phyloP scores from a whole-genome alignment of 53 echinoderm and acorn worm species.

The Echinarachnius parma region DNA sequence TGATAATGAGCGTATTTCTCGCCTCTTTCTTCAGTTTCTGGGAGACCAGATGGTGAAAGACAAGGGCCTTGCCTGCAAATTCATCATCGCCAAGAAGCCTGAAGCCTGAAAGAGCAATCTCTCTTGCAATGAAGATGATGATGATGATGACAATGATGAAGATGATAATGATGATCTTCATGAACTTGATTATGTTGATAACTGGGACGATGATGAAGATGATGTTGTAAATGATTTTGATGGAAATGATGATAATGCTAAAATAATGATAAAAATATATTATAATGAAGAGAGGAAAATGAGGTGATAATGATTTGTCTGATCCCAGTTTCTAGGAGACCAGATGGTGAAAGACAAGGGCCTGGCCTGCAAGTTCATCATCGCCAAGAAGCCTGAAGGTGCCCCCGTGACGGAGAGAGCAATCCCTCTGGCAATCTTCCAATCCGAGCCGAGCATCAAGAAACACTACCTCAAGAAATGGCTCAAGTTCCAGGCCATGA shows the following conservation, averaged over 20 bases:
- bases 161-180: too few species aligned
- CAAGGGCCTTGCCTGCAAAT: constrained; percentile 94
- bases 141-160: too few species aligned
- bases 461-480: constrained; percentile 95
- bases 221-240: too few species aligned
- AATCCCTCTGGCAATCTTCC: constrained; percentile 91
- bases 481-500: constrained; percentile 75
- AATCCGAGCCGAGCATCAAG: constrained; percentile 85
- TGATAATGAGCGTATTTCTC: not conserved
- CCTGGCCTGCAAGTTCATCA: constrained; percentile 91
- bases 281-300: too few species aligned
- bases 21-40: constrained; percentile 58
- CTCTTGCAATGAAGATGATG: constrained; percentile 87
- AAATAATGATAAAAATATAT: too few species aligned
- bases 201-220: too few species aligned
- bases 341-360: constrained; percentile 99
- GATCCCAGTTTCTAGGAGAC: constrained; percentile 91
- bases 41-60: constrained; percentile 99
- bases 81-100: constrained; percentile 88
- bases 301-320: too few species aligned
- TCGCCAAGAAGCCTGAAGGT: constrained; percentile 90
- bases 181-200: too few species aligned
- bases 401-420: constrained; percentile 95
- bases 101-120: constrained; percentile 94
- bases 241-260: too few species aligned